These are phyloP conservation scores for Ceriagrion tenellum DNA, from an alignment of 2,888 invertebrate genomes.

Conservation along the genomic window DNA sequence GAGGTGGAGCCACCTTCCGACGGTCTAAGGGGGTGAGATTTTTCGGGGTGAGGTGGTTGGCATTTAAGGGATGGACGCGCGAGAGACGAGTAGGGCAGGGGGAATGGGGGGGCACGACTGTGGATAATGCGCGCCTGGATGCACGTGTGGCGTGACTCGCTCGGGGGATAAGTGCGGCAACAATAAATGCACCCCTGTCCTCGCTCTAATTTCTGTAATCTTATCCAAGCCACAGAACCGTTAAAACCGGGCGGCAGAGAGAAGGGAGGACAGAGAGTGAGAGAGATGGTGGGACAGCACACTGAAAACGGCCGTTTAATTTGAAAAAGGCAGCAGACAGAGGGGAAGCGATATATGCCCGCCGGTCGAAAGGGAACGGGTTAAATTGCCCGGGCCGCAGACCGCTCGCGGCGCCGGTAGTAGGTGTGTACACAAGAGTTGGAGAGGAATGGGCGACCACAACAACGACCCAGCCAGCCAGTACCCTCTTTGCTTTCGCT, in stretches of 20 bases:
- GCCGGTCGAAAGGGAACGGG: background rate
- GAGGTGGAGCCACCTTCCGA: background rate
- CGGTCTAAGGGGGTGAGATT: background rate
- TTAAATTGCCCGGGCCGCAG: slow-evolving; percentile 4
- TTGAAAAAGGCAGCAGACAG: background rate
- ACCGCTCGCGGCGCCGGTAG: background rate
- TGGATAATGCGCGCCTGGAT: background rate
- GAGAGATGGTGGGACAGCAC: background rate
- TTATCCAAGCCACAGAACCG: slow-evolving; percentile 52
- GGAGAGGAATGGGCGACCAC: background rate
- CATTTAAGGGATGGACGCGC: background rate
- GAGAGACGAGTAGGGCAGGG: background rate
- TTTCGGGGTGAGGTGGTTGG: background rate
- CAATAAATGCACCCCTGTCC: slow-evolving; percentile 61
- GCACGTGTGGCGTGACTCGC: slow-evolving; percentile 41
- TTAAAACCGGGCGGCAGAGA: background rate
- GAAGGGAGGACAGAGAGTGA: background rate
- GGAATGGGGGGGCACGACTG: background rate
- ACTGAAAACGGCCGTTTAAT: background rate
- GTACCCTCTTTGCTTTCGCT: background rate
- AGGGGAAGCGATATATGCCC: background rate
- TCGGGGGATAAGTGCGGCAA: slow-evolving; percentile 37
- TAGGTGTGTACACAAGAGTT: slow-evolving; percentile 22
- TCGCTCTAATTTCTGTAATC: slow-evolving; percentile 67
- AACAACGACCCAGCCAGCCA: slow-evolving; percentile 4